Conservation (phyloP, 2,113 vertebrate species). For the Eira barbara region DNA sequence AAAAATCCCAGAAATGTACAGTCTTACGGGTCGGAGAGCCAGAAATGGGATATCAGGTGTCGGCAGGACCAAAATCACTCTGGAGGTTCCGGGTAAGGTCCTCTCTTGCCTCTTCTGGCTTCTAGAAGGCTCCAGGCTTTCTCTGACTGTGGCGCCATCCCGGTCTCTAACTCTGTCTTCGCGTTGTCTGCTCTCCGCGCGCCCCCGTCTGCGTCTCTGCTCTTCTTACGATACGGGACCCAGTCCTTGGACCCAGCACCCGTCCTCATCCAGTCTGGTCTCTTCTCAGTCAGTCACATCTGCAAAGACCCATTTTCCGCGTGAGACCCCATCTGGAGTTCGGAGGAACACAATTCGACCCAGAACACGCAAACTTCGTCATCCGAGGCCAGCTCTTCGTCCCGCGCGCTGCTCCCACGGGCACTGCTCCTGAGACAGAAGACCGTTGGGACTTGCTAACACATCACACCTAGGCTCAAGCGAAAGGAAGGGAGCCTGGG, state of each 20-base stretch:
- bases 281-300: background rate
- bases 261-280: background rate
- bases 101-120: background rate
- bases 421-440: background rate
- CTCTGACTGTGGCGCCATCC: background rate
- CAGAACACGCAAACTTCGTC: background rate
- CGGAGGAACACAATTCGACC: background rate
- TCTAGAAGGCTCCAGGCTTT: background rate
- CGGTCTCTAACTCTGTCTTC: background rate
- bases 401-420: background rate
- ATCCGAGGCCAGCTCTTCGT: background rate
- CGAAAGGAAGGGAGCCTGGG: background rate
- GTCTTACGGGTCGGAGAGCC: background rate
- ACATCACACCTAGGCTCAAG: too few species aligned
- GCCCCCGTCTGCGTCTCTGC: background rate
- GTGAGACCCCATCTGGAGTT: background rate
- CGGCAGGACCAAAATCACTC: background rate
- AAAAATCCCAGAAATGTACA: background rate
- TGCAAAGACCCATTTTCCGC: background rate
- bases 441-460: rapidly evolving
- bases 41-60: background rate
- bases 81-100: background rate
- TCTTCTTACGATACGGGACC: background rate
- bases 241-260: too few species aligned
- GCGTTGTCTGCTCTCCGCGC: background rate